phyloP scores from a whole-genome alignment of 2,113 vertebrate species.

The Gavia stellata region DNA sequence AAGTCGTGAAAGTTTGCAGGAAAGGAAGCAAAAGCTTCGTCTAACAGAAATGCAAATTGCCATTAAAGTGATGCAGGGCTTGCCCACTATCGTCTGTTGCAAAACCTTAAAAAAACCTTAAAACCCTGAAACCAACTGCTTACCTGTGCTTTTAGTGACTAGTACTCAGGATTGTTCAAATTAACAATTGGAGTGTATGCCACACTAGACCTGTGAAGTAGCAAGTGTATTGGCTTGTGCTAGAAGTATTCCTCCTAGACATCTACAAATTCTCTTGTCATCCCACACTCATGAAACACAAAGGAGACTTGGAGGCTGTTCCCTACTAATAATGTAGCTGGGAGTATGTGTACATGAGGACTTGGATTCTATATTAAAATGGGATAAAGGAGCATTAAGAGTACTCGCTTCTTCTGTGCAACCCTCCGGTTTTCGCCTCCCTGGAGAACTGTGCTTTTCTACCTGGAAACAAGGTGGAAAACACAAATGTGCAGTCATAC shows the following conservation, averaged over 20 bases:
- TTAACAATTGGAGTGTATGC: background rate
- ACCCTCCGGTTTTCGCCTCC: background rate
- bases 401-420: background rate
- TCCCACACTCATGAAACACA: background rate
- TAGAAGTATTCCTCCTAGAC: background rate
- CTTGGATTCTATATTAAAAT: background rate
- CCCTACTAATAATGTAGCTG: background rate
- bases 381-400: background rate
- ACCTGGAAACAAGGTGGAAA: background rate
- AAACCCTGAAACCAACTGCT: background rate
- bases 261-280: background rate
- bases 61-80: background rate
- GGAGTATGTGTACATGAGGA: background rate
- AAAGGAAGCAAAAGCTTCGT: background rate
- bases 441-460: background rate
- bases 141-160: background rate
- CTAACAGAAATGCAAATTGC: background rate
- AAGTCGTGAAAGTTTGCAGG: background rate
- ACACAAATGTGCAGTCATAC: background rate
- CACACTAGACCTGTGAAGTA: background rate
- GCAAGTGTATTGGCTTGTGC: background rate
- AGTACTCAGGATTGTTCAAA: background rate
- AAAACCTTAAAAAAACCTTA: background rate
- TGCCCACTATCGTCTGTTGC: background rate
- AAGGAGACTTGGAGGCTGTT: background rate